A percentile compares a stretch with the other conserved stretches of the same genome.
phyloP scores from a whole-genome alignment of 2,113 vertebrate species.

The Neodon shergylaensis region DNA sequence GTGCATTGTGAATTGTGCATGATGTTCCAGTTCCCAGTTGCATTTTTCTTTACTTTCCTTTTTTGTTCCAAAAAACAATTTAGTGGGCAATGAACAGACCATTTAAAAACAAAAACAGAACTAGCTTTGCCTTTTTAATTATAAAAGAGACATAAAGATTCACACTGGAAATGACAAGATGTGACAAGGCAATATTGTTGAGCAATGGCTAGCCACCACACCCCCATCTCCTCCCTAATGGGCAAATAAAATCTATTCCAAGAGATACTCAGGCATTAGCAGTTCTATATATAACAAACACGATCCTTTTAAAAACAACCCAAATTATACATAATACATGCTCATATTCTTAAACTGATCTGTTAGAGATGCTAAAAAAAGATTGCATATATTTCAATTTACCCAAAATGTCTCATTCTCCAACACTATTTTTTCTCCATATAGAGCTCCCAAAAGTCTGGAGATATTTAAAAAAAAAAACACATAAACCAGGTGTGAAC shows the following conservation, averaged over 20 bases:
- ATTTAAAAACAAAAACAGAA: conserved; percentile 45
- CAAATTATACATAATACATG: conserved; percentile 80
- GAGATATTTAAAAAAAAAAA: conserved; percentile 38
- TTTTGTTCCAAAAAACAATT: conserved; percentile 31
- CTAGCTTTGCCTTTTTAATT: not conserved
- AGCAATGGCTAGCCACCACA: not conserved
- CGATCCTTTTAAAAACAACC: conserved; percentile 74
- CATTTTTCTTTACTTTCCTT: conserved; percentile 4
- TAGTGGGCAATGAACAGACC: not conserved
- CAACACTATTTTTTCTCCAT: conserved; percentile 73
- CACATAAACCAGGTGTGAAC: conserved; percentile 38
- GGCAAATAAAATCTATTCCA: conserved; percentile 65
- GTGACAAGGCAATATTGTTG: conserved; percentile 49
- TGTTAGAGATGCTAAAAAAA: conserved; percentile 77
- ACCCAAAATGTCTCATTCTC: conserved; percentile 74
- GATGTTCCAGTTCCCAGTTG: not conserved
- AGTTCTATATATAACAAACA: conserved; percentile 77
- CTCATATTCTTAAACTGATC: conserved; percentile 78
- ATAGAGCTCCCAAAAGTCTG: conserved; percentile 66
- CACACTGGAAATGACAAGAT: conserved; percentile 31
- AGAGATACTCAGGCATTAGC: conserved; percentile 31
- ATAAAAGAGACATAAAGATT: conserved; percentile 55
- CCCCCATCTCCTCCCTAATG: not conserved
- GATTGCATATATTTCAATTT: conserved; percentile 75
- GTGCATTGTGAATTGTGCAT: not conserved